These are phyloP conservation scores for Galaxias olidus DNA, from an alignment of 2,797 vertebrate species.

Conservation along the genomic window DNA sequence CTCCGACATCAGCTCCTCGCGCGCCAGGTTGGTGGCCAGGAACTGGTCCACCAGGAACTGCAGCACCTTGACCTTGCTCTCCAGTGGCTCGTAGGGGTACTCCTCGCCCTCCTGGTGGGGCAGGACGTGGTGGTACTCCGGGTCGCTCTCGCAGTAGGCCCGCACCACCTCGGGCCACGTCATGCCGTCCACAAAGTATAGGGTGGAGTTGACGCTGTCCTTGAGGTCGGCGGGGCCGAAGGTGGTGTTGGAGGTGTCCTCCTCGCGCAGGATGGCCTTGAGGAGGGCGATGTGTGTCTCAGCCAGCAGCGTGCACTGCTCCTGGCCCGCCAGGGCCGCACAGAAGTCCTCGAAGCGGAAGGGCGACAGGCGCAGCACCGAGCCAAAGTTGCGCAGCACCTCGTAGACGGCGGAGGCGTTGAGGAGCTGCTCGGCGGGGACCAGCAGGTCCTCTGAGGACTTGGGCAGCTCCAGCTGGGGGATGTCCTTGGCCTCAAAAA, in stretches of 20 bases:
- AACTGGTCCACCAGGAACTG: constrained; percentile 98
- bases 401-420: constrained; percentile 92
- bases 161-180: constrained; percentile 96
- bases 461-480: constrained; percentile 90
- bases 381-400: constrained; percentile 94
- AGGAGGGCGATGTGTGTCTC: constrained; percentile 93
- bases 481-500: constrained; percentile 90
- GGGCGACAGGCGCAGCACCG: constrained; percentile 90
- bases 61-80: constrained; percentile 94
- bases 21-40: constrained; percentile 92
- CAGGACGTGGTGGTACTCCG: constrained; percentile 90
- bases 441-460: constrained; percentile 93
- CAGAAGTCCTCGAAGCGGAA: constrained; percentile 98
- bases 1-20: constrained; percentile 96
- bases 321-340: constrained; percentile 89
- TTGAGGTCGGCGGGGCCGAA: constrained; percentile 96
- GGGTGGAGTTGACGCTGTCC: constrained; percentile 95
- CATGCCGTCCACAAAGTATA: constrained; percentile 97
- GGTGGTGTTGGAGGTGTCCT: constrained; percentile 96
- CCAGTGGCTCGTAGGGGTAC: constrained; percentile 91
- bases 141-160: constrained; percentile 95
- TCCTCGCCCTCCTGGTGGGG: constrained; percentile 90
- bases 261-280: constrained; percentile 95
- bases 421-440: constrained; percentile 90
- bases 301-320: constrained; percentile 94